Percentiles rank a stretch among this genome's conserved stretches.
Evolutionary conservation across 2,888 invertebrate genomes (phyloP).

Genomic region (Sphaeridia pumilis): DNA sequence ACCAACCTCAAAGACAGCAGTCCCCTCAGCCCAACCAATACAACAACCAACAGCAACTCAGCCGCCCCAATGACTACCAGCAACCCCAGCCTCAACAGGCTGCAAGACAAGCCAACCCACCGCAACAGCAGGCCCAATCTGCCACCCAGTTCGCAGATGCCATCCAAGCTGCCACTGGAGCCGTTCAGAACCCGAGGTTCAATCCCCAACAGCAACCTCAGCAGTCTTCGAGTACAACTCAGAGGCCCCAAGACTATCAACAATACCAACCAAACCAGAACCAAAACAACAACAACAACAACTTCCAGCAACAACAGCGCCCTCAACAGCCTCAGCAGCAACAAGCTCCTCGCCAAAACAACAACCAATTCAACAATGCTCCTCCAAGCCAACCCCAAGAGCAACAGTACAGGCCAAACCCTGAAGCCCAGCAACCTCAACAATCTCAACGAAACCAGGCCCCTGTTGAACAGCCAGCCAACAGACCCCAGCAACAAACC

Average conservation of each 20-base stretch:
- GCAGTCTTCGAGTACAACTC: neutral
- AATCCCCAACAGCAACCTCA: neutral
- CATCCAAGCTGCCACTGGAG: constrained; percentile 10
- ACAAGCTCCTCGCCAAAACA: neutral
- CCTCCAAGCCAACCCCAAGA: neutral
- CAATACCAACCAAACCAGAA: neutral
- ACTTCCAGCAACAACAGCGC: neutral
- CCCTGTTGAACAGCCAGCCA: no score
- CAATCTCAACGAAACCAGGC: no score
- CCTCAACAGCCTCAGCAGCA: constrained; percentile 1
- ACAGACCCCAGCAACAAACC: no score
- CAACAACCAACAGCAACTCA: no score
- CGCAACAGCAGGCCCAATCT: constrained; percentile 1
- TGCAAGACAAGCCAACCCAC: no score
- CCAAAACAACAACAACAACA: neutral
- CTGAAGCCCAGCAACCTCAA: no score
- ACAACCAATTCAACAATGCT: neutral
- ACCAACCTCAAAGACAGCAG: neutral
- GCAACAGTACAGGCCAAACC: constrained; percentile 1
- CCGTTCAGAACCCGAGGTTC: no score
- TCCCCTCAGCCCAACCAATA: neutral
- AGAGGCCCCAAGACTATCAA: neutral
- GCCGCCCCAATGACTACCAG: no score
- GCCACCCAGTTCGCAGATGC: neutral
- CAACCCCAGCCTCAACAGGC: constrained; percentile 2